phyloP scores from a whole-genome alignment of 2,888 invertebrate genomes.

The Dendrolimus pini region DNA sequence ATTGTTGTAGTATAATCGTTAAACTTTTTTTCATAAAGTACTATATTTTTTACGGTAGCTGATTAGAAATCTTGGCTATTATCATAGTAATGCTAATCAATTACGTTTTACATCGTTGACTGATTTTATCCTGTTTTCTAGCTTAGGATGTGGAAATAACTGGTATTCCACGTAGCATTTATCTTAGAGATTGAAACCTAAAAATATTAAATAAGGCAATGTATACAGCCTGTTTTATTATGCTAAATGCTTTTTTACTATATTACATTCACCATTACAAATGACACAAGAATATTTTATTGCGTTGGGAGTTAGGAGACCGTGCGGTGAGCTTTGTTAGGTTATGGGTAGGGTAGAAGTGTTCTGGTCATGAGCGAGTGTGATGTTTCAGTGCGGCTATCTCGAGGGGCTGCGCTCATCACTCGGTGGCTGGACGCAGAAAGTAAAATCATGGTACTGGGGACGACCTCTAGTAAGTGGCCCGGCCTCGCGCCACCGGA shows the following conservation, averaged over 20 bases:
- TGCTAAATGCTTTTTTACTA: not conserved
- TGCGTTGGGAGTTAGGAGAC: slow-evolving; percentile 17
- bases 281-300: slow-evolving; percentile 30
- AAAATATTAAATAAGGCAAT: not conserved
- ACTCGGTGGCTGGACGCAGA: slow-evolving; percentile 97
- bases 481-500: slow-evolving; percentile 61
- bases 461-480: slow-evolving; percentile 97
- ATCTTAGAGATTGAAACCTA: not conserved
- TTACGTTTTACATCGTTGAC: not conserved
- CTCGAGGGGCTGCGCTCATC: slow-evolving; percentile 95
- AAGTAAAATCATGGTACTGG: slow-evolving; percentile 98
- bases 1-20: too few species aligned
- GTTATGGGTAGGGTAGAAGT: slow-evolving; percentile 27
- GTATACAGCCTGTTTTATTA: not conserved
- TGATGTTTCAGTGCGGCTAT: slow-evolving; percentile 91
- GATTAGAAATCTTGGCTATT: not conserved
- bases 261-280: slow-evolving; percentile 43
- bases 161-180: not conserved
- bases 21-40: too few species aligned
- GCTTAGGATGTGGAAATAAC: not conserved
- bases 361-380: slow-evolving; percentile 69
- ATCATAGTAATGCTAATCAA: not conserved
- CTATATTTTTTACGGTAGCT: not conserved
- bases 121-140: not conserved
- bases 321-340: slow-evolving; percentile 14